A percentile compares a stretch with the other conserved stretches of the same genome.
These are phyloP conservation scores for Heteromurus nitidus DNA, from an alignment of 2,888 invertebrate genomes.

Conservation along the genomic window DNA sequence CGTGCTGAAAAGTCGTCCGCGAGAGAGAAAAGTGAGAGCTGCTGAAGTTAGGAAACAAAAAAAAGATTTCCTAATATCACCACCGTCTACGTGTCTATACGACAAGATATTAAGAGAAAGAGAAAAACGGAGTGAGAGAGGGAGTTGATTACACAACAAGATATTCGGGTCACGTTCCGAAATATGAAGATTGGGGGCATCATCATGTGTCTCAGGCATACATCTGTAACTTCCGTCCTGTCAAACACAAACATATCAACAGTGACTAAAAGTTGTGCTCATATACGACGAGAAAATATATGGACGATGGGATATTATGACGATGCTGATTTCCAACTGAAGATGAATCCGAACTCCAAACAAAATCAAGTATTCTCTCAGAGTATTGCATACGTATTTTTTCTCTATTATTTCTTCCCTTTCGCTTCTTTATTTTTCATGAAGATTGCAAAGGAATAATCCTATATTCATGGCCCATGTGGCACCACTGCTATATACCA, in stretches of 20 bases:
- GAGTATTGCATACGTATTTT: background rate
- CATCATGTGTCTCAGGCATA: slow-evolving; percentile 62
- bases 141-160: slow-evolving; percentile 46
- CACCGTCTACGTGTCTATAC: slow-evolving; percentile 45
- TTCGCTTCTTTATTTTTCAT: too few relatives aligned
- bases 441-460: too few relatives aligned
- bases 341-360: slow-evolving; percentile 22
- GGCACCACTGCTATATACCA: too few relatives aligned
- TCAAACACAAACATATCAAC: slow-evolving; percentile 72
- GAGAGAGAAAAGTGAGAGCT: background rate
- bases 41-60: slow-evolving; percentile 10
- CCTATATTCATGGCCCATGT: too few relatives aligned
- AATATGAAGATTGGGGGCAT: slow-evolving; percentile 72
- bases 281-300: too few relatives aligned
- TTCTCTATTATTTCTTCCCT: too few relatives aligned
- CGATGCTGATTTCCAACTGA: slow-evolving; percentile 8
- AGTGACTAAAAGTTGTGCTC: slow-evolving; percentile 20
- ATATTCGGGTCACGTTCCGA: slow-evolving; percentile 71
- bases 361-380: slow-evolving; percentile 28
- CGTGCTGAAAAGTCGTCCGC: slow-evolving; percentile 1
- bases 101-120: slow-evolving; percentile 27
- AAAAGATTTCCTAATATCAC: slow-evolving; percentile 39
- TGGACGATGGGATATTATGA: too few relatives aligned
- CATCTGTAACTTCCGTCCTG: slow-evolving; percentile 72
- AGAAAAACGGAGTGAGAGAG: slow-evolving; percentile 24